Base-by-base conservation (phyloP, 2,888 invertebrate genomes). In the Eristalis intricaria region DNA sequence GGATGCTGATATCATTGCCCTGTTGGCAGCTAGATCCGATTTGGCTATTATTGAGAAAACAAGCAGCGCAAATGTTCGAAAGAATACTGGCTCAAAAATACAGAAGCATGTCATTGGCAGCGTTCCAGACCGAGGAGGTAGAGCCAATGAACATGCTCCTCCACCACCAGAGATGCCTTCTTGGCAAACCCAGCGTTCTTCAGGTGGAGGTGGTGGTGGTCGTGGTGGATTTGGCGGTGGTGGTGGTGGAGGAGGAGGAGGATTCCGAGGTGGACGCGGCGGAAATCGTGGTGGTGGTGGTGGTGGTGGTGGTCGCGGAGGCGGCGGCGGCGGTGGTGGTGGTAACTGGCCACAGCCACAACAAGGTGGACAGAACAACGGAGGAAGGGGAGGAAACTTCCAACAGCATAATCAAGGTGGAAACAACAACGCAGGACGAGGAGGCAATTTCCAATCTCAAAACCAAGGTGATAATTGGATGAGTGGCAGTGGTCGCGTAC, bases 81-180 rank as follows among this genome's bases (percentile, higher is more conserved):
- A 96, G 92, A 97, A 97, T 90, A 98, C 98, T 0, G 95, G 95
- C 90, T 96, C 96, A 74, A 94, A 96, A 75, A 95, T 99, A 38
- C 98, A 98, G 90, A 97, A 96, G 94, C 96, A 98, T 84, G 95
- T 98, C 40, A 99, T 99, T 91, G 98, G 98, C 84, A 94, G 94
- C 93, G 98, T 99, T 0, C 99, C 99, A 0, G 99, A 99, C 92
- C 94, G 99, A 90, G 99, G 99, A 23, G 99, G 99, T 1, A 94
- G 99, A 70, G 97, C 99, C 0, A 95, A 96, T 90, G 99, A 99
- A 90, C 96, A 97, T 90, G 97, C 97, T 87, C 96, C 98, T 0
- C 99, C 99, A 0, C 98, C 98, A 0, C 98, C 98, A 0, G 99
- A 99, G 94, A 99, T 99, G 98, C 99, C 99, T 0, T 96, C 98